A percentile compares a stretch with the other conserved stretches of the same genome.
Evolutionary conservation across 2,888 invertebrate species (phyloP).

Genomic region (Esperia sulphurella): DNA sequence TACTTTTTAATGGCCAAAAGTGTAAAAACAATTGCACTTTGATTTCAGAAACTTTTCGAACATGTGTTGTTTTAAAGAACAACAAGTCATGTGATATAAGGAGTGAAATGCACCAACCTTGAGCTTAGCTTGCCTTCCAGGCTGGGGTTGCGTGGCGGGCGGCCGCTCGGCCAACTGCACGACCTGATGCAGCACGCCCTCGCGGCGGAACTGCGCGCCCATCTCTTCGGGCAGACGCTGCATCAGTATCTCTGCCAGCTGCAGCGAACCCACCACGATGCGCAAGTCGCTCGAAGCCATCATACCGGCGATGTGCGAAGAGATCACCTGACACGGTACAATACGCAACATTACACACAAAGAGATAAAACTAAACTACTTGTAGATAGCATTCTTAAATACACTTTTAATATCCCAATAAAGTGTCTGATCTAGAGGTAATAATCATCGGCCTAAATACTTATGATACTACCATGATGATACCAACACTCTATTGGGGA

Average conservation of each 20-base stretch:
- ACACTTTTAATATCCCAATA: no score
- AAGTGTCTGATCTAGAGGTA: no score
- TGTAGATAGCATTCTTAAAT: no score
- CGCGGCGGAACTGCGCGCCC: conserved; percentile 95
- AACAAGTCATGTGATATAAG: no score
- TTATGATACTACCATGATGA: no score
- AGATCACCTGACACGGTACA: conserved; percentile 81
- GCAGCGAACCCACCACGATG: conserved; percentile 97
- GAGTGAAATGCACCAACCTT: conserved; percentile 36
- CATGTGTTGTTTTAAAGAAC: no score
- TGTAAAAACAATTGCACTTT: no score
- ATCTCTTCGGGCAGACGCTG: conserved; percentile 97
- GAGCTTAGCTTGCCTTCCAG: conserved; percentile 73
- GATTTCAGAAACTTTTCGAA: no score
- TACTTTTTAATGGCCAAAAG: no score
- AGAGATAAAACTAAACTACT: no score
- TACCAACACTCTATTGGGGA: no score
- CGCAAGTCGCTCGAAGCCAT: conserved; percentile 97
- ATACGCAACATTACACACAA: background rate
- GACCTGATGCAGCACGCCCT: conserved; percentile 97
- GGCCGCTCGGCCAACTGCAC: conserved; percentile 51
- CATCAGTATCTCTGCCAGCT: conserved; percentile 98
- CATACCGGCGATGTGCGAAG: conserved; percentile 99
- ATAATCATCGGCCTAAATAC: no score
- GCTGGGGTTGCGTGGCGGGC: conserved; percentile 44